phyloP scores from a whole-genome alignment of 1,140 invertebrate genomes.

The Hyphantria cunea region DNA sequence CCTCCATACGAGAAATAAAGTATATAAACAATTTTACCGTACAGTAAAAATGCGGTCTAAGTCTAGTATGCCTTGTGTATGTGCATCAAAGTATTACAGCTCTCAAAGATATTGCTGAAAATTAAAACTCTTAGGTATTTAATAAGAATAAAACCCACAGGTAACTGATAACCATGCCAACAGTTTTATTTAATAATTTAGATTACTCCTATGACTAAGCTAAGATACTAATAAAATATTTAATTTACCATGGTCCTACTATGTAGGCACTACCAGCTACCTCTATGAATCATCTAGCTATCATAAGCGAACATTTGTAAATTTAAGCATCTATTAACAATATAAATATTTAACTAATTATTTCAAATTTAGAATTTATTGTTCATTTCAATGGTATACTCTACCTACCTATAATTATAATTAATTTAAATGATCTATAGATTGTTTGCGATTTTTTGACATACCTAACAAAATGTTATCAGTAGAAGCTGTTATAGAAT shows the following conservation, averaged over 20 bases:
- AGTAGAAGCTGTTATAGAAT: constrained; percentile 71
- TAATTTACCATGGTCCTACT: constrained; percentile 32
- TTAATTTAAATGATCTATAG: constrained; percentile 62
- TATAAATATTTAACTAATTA: constrained; percentile 35
- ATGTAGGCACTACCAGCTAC: constrained; percentile 28
- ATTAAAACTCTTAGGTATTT: background rate
- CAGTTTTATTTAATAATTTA: constrained; percentile 44
- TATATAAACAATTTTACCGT: too few relatives aligned
- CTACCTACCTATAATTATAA: constrained; percentile 32
- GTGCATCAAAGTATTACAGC: too few relatives aligned
- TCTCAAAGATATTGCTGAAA: too few relatives aligned
- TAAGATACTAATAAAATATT: constrained; percentile 27
- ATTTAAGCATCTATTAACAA: constrained; percentile 47
- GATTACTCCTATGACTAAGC: constrained; percentile 18
- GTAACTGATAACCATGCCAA: constrained; percentile 44
- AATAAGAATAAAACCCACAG: constrained; percentile 29
- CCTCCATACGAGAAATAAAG: too few relatives aligned
- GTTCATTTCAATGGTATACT: constrained; percentile 30
- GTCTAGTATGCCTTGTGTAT: too few relatives aligned
- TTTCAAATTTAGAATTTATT: constrained; percentile 43
- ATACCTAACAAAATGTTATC: constrained; percentile 77
- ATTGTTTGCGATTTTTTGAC: constrained; percentile 65
- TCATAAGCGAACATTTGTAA: constrained; percentile 47
- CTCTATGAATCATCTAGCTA: constrained; percentile 30
- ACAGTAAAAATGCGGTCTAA: too few relatives aligned